These are phyloP conservation scores for Strongylocentrotus purpuratus DNA, from an alignment of 35 echinoderm and acorn worm genomes.

Conservation along the genomic window DNA sequence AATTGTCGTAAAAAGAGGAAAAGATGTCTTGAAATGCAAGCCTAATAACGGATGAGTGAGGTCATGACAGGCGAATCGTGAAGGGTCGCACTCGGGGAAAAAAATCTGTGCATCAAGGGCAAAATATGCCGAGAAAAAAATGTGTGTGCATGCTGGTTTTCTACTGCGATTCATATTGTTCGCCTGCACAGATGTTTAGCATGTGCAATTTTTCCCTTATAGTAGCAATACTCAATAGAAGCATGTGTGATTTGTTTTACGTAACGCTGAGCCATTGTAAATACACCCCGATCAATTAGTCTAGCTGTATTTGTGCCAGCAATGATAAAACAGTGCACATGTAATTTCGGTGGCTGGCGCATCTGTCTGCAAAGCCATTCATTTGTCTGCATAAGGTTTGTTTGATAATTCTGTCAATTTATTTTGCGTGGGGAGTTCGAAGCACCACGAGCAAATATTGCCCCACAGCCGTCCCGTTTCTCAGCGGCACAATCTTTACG, in stretches of 20 bases:
- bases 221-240: not conserved
- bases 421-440: constrained; percentile 8
- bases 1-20: not conserved
- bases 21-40: not conserved
- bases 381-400: not conserved
- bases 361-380: not conserved
- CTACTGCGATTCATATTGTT: not conserved
- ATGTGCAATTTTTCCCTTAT: not conserved
- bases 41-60: not conserved
- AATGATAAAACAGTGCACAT: not conserved
- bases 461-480: not conserved
- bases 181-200: not conserved
- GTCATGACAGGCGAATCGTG: not conserved
- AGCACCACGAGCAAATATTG: not conserved
- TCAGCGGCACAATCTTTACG: not conserved
- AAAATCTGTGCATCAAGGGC: not conserved
- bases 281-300: not conserved
- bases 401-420: constrained; percentile 19
- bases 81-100: not conserved
- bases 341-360: not conserved
- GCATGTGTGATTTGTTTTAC: constrained; percentile 3
- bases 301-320: not conserved
- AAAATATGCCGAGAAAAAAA: not conserved
- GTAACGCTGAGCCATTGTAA: not conserved
- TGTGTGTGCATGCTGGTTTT: not conserved